Evolutionary conservation across 2,888 invertebrate species (phyloP).

Genomic region (Tipula lateralis): DNA sequence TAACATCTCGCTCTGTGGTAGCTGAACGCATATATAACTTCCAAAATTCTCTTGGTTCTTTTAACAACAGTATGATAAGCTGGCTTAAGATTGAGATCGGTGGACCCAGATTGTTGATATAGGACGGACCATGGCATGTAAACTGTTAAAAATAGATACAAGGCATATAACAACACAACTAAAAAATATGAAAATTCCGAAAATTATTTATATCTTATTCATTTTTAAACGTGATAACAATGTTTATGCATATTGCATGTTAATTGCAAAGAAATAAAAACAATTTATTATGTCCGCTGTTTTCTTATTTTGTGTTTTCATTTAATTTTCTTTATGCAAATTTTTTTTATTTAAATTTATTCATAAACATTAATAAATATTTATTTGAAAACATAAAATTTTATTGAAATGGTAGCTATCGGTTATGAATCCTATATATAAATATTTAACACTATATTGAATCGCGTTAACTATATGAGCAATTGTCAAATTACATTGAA

Average conservation of each 20-base stretch:
- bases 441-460: background rate
- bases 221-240: conserved; percentile 29
- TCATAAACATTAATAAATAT: background rate
- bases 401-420: background rate
- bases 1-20: too few relatives aligned
- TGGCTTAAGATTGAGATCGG: too few relatives aligned
- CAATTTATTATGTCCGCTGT: background rate
- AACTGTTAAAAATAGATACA: too few relatives aligned
- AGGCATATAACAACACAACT: background rate
- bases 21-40: too few relatives aligned
- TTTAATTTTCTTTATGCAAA: background rate
- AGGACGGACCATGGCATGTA: too few relatives aligned
- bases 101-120: too few relatives aligned
- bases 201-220: background rate
- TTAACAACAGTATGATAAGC: too few relatives aligned
- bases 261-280: conserved; percentile 36
- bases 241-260: conserved; percentile 34
- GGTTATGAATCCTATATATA: background rate
- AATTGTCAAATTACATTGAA: background rate
- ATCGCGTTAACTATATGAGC: background rate
- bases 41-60: too few relatives aligned
- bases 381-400: background rate
- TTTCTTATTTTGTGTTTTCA: background rate
- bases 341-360: background rate
- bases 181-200: background rate